Evolutionary conservation across 2,113 vertebrate genomes (phyloP), one percentile per base, ranked within the genome.

Genomic region (Lanius collurio): DNA sequence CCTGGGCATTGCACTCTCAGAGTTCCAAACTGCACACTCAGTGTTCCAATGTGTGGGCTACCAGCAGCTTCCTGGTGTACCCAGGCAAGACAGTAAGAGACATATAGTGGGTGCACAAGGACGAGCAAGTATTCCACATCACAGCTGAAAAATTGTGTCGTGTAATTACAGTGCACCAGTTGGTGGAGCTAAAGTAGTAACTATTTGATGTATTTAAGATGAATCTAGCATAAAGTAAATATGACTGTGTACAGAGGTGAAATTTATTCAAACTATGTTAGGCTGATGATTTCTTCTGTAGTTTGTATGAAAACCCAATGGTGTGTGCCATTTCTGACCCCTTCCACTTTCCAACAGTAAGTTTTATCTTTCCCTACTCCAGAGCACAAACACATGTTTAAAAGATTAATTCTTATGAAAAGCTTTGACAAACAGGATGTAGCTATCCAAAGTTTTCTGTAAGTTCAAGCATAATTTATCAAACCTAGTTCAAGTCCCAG

Each of bases 401-500:
- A 46, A 68, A 57, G 27, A 82, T 20, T 39, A 41, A 37, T 44
- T 84, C 37, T 85, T 37, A 77, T 2, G 1, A 74, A 90, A 87
- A 55, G 5, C 26, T 71, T 73, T 87, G 57, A 73, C 37, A 73
- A 91, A 83, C 8, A 52, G 31, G 7, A 85, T 7, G 8, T 33
- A 88, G 42, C 21, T 47, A 64, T 15, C 4, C 14, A 7, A 91
- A 93, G 55, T 88, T 63, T 77, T 73, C 19, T 30, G 0, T 53
- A 76, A 84, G 21, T 89, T 89, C 57, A 85, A 24, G 17, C 42
- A 7, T 26, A 57, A 71, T 53, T 46, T 56, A 33, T 24, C n/a
- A 94, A 84, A 84, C 9, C 23, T n/a, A 89, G 73, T 50, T 69
- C 62, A 93, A 41, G 19, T 93, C 90, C 68, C 75, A 83, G 39